Base-by-base conservation (phyloP, 30 jellyfish, hydroid and myxozoan genomes). In the Nemopilema nomurai region DNA sequence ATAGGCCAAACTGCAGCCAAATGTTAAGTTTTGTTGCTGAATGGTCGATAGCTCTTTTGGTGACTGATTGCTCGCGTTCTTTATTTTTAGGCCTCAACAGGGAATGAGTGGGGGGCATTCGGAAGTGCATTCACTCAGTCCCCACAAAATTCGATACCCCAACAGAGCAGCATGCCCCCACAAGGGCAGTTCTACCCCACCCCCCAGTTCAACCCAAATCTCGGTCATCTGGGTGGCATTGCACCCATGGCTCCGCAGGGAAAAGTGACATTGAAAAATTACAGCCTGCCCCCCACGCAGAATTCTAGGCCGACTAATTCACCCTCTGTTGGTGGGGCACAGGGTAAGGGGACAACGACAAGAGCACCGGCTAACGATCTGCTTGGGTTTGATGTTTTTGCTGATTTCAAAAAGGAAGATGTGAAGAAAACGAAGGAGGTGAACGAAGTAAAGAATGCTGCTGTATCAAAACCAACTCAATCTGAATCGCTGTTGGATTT, bases 351-450 rank as follows among this genome's bases (percentile, higher is more conserved):
- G 18, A 71, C 57, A 28, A 78, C 69, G 28, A 23, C 87, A 21
- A 84, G 76, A 57, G 17, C 75, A n/a, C 29, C 52, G 33, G 32
- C 72, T 3, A 84, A 62, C 18, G 87, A 84, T 41, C 81, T 63
- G 25, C 83, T 84, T 0, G 93, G 81, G 0, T 84, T 84, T 67
- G 93, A 84, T 49, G 87, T 84, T 8, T 84, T 84, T 49, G 84
- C 87, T 66, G 79, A 66, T 84, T 84, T 84, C 62, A 84, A 84
- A 66, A 84, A 84, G 67, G 93, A 74, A 49, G 83, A n/a, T 17
- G 80, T 41, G 18, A 64, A 24, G 22, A 78, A 26, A 62, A 9
- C 20, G 49, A 78, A 63, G 29, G 64, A 31, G 20, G 52, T 18
- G 7, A 65, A 27, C 17, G 49, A 31, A 27, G 76, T 62, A n/a